These are phyloP conservation scores for Taxidea taxus DNA, from an alignment of 2,113 vertebrate species.

Conservation along the genomic window DNA sequence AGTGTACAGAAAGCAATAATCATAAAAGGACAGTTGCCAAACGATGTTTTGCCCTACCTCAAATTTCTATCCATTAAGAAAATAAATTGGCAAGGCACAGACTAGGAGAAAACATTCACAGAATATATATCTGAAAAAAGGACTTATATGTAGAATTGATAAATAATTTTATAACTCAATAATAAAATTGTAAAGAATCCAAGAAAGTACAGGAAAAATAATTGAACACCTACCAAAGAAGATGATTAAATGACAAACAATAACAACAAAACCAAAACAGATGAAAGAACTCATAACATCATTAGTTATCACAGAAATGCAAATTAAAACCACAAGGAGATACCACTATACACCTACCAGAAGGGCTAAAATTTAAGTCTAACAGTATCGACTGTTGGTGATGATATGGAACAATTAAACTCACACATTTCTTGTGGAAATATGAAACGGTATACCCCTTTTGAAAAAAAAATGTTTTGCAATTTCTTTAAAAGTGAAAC, in stretches of 20 bases:
- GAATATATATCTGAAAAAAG: not conserved
- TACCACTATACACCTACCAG: not conserved
- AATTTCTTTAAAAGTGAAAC: not conserved
- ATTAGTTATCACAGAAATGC: not conserved
- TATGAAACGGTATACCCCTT: not conserved
- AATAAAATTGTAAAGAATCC: not conserved
- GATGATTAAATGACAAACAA: not conserved
- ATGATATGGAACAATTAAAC: not conserved
- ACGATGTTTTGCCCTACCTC: not conserved
- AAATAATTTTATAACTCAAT: not conserved
- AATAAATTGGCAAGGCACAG: not conserved
- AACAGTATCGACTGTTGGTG: not conserved
- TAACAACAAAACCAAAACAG: not conserved
- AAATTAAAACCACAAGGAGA: not conserved
- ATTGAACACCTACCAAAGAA: not conserved
- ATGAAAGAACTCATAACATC: not conserved
- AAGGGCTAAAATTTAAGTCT: not conserved
- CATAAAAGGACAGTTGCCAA: not conserved
- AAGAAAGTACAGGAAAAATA: not conserved
- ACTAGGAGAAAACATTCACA: not conserved
- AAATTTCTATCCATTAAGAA: not conserved
- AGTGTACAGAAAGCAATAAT: not conserved
- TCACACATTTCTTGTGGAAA: not conserved
- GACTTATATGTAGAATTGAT: not conserved
- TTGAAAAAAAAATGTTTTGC: not conserved